Percentiles rank a stretch among this genome's conserved stretches.
Evolutionary conservation across 2,888 invertebrate species (phyloP).

Genomic region (Megaustenia siamemsis): DNA sequence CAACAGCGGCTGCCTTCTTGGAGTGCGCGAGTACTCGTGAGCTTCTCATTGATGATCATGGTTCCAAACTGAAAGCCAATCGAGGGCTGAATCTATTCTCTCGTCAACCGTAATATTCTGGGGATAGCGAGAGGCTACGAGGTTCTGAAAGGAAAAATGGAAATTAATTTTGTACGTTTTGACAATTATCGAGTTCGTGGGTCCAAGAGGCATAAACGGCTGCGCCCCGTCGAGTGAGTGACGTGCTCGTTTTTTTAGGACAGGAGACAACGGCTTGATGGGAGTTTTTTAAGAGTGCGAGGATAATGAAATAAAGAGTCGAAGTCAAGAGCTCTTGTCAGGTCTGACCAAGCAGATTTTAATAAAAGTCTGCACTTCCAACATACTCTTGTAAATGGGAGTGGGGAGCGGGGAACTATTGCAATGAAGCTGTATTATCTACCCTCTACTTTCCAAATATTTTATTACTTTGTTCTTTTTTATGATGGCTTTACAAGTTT

Average conservation of each 20-base stretch:
- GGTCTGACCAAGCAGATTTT: not conserved
- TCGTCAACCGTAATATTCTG: not conserved
- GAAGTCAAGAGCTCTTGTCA: constrained; percentile 4
- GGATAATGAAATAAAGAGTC: constrained; percentile 29
- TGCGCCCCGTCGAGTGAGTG: constrained; percentile 30
- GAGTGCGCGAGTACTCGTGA: constrained; percentile 1
- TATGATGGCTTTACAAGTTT: too few relatives aligned
- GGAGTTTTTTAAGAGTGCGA: constrained; percentile 19
- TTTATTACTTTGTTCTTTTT: too few relatives aligned
- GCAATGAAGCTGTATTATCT: too few relatives aligned
- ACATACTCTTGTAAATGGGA: too few relatives aligned
- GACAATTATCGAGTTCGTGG: constrained; percentile 27
- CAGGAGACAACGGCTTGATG: constrained; percentile 26
- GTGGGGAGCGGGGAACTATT: too few relatives aligned
- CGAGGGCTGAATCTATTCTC: constrained; percentile 28
- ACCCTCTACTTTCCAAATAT: too few relatives aligned
- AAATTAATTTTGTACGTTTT: constrained; percentile 38
- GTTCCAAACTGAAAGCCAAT: constrained; percentile 18
- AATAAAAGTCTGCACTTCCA: not conserved
- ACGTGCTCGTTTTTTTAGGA: constrained; percentile 32
- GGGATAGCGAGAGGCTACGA: constrained; percentile 12
- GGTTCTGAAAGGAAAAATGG: constrained; percentile 32
- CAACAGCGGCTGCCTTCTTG: constrained; percentile 14
- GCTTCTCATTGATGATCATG: not conserved
- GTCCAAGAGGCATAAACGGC: constrained; percentile 13